Evolutionary conservation across 2,113 vertebrate genomes (phyloP), one percentile per base, ranked within the genome.

Genomic region (Rhineura floridana): DNA sequence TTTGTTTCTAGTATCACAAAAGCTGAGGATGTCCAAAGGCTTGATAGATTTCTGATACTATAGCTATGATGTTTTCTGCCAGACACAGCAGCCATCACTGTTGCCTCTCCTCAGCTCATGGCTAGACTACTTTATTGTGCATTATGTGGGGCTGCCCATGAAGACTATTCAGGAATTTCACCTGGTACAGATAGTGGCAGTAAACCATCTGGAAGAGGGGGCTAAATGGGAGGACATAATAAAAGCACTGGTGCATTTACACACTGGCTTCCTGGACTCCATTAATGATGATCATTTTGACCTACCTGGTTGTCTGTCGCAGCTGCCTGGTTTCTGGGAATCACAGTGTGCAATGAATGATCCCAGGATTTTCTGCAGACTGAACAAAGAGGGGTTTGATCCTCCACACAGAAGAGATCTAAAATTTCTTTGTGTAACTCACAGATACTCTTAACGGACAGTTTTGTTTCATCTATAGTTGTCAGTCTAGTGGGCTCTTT

Each of bases 361-460:
- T 55, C 78, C 83, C 36, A 30, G 6, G 77, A 42, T 42, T 76
- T 73, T 65, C 62, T 67, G 78, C 78, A 82, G 78, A 69, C 69
- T 4, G 36, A 10, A 44, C 84, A 84, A 55, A 82, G 70, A 12
- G 59, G 44, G 3, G 30, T 50, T 82, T 76, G 84, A 55, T 82
- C 84, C 59, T 89, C 78, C 25, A 55, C 21, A 11, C 84, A 82
- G 46, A 82, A 86, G 72, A 82, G 70, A 44, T 28, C 42, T 76
- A 82, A 48, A 4, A 25, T 59, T 69, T 76, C 79, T 10, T 44
- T 76, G 62, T 86, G 88, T 55, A 39, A 70, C 39, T 6, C 39
- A 30, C 84, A 90, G 69, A 86, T 46, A 4, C 23, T 15, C 25
- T 83, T 44, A 46, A 62, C 8, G 25, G 65, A 21, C 13, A 19